Base-by-base conservation (phyloP, 2,113 vertebrate genomes). In the Caranx melampygus region DNA sequence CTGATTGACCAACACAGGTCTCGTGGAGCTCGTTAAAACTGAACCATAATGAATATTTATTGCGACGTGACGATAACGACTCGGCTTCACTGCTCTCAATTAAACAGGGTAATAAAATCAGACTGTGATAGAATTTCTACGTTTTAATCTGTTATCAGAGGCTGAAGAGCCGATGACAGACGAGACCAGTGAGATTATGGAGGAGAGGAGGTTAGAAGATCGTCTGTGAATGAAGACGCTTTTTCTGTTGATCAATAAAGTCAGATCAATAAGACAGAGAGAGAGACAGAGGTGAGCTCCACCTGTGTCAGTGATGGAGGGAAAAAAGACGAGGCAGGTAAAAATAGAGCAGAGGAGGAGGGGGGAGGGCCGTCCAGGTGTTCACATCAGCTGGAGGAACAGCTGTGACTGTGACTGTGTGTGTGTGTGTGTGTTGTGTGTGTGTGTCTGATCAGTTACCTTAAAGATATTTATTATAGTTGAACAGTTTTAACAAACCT, bases 361-460 rank as follows among this genome's bases (percentile, higher is more conserved):
- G 52, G 45, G 21, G 67, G 63, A 73, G 44, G 15, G 42, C 51
- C 54, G 63, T 79, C 66, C 81, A 86, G 66, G 79, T 70, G 72
- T 63, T 81, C 51, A 69, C 54, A 54, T 78, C 63, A 66, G 47
- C 62, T 55, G 75, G 57, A 73, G 55, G 21, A 75, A 21, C 31
- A 18, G 40, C 49, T n/a, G 20, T 37, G 20, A 37, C 26, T 21
- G n/a, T n/a, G n/a, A n/a, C 21, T 71, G 37, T 58, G 21, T 44
- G 69, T 59, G 2, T 58, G 49, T 21, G 37, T 71, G 37, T 58
- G 21, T 44, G 69, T 59, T 58, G 49, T 51, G 13, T 45, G 12
- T 45, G 44, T 47, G 45, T 47, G 45, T 47, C 45, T 47, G 14
- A 16, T 51, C 49, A 20, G 3, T 51, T 51, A 51, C 9, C 11